phyloP scores from a whole-genome alignment of 2,113 vertebrate species.

The Thermophis baileyi region DNA sequence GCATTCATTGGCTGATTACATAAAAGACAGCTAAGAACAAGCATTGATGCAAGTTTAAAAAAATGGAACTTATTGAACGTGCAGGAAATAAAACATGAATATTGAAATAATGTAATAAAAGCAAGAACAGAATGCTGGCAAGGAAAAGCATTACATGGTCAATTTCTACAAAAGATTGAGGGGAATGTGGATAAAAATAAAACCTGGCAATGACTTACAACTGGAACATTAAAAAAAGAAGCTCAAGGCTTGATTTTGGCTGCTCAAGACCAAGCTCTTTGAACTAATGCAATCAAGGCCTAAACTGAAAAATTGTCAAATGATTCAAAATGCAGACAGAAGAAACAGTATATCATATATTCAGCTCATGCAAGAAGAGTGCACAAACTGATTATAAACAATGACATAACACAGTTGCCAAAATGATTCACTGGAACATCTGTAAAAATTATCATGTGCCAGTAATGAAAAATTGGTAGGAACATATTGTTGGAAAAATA shows the following conservation, averaged over 20 bases:
- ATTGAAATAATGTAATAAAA: background rate
- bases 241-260: background rate
- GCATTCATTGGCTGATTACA: background rate
- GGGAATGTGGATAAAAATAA: background rate
- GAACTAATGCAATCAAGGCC: background rate
- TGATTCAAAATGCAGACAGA: background rate
- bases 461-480: background rate
- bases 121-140: background rate
- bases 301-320: background rate
- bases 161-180: background rate
- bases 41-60: background rate
- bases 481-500: background rate
- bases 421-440: background rate
- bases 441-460: background rate
- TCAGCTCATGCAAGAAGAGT: background rate
- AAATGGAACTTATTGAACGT: background rate
- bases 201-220: background rate
- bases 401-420: background rate
- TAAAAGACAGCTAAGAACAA: background rate
- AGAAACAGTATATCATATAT: background rate
- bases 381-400: background rate
- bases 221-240: background rate
- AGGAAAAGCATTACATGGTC: background rate
- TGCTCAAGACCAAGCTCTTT: background rate
- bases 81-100: background rate